These are phyloP conservation scores for Drosophila emarginata DNA, from an alignment of 2,888 invertebrate species.

Conservation along the genomic window DNA sequence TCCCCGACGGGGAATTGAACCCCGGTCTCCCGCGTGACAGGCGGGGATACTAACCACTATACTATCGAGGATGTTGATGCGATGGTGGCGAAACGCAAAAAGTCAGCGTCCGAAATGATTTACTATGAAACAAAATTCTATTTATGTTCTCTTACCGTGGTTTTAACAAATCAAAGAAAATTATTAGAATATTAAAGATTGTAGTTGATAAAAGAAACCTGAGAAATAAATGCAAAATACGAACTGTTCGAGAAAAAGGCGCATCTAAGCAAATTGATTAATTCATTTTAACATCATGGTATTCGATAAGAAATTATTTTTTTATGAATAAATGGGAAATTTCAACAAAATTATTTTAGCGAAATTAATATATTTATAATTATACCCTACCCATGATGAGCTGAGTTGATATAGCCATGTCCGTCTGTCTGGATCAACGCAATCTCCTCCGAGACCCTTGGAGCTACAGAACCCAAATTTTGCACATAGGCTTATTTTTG, in stretches of 20 bases:
- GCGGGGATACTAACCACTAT: conserved; percentile 35
- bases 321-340: too few relatives aligned
- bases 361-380: too few relatives aligned
- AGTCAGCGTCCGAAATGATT: background rate
- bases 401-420: too few relatives aligned
- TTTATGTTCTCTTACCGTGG: background rate
- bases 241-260: background rate
- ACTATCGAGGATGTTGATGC: conserved; percentile 25
- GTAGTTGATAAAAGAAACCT: background rate
- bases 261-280: background rate
- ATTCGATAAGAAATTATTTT: too few relatives aligned
- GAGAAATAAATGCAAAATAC: too few relatives aligned
- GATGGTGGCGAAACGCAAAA: background rate
- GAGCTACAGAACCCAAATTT: too few relatives aligned
- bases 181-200: background rate
- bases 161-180: background rate
- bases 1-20: conserved; percentile 33
- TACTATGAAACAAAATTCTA: background rate
- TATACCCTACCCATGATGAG: too few relatives aligned
- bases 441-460: too few relatives aligned
- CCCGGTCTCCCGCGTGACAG: conserved; percentile 35
- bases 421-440: too few relatives aligned
- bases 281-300: too few relatives aligned
- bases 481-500: too few relatives aligned
- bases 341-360: too few relatives aligned